Evolutionary conservation across 2,797 vertebrate genomes (phyloP).

Genomic region (Spinibarbus caldwelli): DNA sequence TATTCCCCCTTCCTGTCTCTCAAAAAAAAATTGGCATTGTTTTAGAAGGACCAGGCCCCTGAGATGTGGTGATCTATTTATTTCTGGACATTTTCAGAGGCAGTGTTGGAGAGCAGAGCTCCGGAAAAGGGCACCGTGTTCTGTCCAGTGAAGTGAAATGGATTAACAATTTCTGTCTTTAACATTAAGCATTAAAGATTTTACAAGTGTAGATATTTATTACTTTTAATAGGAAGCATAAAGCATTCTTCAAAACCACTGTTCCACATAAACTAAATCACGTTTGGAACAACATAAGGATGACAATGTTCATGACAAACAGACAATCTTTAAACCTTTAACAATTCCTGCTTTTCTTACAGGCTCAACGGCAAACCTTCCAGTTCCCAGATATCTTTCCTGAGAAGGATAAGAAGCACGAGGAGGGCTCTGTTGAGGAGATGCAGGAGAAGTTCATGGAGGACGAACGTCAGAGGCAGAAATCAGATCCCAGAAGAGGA

Average conservation of each 20-base stretch:
- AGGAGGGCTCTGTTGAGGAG: slow-evolving; percentile 77
- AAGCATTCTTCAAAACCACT: slow-evolving; percentile 10
- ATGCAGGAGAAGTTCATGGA: slow-evolving; percentile 81
- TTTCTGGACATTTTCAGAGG: slow-evolving; percentile 37
- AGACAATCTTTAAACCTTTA: slow-evolving; percentile 24
- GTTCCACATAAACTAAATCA: neutral
- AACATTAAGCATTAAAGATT: neutral
- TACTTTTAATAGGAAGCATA: neutral
- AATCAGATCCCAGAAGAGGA: slow-evolving; percentile 84
- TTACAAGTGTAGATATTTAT: neutral
- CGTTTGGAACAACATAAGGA: neutral
- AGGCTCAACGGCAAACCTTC: slow-evolving; percentile 91
- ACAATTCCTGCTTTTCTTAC: slow-evolving; percentile 50
- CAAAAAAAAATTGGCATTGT: slow-evolving; percentile 38
- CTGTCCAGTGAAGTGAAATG: slow-evolving; percentile 25
- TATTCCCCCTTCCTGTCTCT: slow-evolving; percentile 22
- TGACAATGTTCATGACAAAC: neutral
- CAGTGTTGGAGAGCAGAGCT: slow-evolving; percentile 31
- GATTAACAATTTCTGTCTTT: slow-evolving; percentile 43
- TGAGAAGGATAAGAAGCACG: slow-evolving; percentile 71
- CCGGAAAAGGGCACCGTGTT: slow-evolving; percentile 37
- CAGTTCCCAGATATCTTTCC: slow-evolving; percentile 93
- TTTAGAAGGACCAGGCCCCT: slow-evolving; percentile 61
- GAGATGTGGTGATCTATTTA: slow-evolving; percentile 60
- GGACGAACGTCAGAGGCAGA: slow-evolving; percentile 81